Percentiles rank a stretch among this genome's conserved stretches.
Evolutionary conservation across 1,140 invertebrate genomes (phyloP).

Genomic region (Helicoverpa zea): DNA sequence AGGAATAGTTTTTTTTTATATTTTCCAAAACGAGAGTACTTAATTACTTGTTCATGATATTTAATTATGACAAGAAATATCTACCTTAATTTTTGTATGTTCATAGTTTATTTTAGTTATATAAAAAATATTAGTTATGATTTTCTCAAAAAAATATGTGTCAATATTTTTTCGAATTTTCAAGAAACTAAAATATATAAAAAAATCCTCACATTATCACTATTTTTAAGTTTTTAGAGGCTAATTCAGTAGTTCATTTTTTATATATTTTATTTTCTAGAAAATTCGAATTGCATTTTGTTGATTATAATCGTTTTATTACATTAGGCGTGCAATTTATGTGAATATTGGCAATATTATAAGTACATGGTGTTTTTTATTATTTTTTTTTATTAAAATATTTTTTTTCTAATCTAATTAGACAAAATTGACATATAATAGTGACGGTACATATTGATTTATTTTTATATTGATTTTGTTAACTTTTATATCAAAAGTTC

Average conservation of each 20-base stretch:
- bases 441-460: background rate
- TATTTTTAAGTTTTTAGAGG: conserved; percentile 11
- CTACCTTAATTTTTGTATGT: conserved; percentile 23
- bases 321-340: background rate
- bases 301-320: conserved; percentile 5
- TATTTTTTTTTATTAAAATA: background rate
- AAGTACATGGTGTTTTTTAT: background rate
- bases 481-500: background rate
- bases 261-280: background rate
- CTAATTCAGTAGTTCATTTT: conserved; percentile 18
- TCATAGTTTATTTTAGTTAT: conserved; percentile 25
- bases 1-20: conserved; percentile 40
- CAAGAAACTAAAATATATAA: background rate
- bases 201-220: background rate
- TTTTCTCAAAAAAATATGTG: background rate
- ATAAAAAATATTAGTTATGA: conserved; percentile 2
- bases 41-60: conserved; percentile 20
- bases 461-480: background rate
- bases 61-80: conserved; percentile 16
- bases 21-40: conserved; percentile 35
- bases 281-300: background rate
- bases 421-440: background rate
- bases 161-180: conserved; percentile 11
- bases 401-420: no score
- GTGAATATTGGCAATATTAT: background rate